Evolutionary conservation across 2,113 vertebrate genomes (phyloP).

Genomic region (Notothenia coriiceps): DNA sequence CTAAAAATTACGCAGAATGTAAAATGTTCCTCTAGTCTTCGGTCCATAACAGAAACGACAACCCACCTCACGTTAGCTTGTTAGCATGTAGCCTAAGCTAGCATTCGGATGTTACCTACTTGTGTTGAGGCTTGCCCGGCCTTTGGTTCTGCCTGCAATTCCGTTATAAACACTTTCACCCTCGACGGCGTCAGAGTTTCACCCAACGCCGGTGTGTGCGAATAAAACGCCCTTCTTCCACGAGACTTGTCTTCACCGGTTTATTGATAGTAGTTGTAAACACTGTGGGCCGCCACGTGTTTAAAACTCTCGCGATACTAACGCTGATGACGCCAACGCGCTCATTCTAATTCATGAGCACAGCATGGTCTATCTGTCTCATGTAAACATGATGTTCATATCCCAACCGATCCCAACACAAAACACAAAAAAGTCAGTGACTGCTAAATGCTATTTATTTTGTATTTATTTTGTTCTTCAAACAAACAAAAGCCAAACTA

Average conservation of each 20-base stretch:
- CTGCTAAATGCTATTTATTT: constrained; percentile 81
- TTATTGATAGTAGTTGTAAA: constrained; percentile 68
- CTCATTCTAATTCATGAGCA: not conserved
- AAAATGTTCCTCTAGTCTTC: not conserved
- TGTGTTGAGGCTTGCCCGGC: constrained; percentile 36
- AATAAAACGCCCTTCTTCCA: not conserved
- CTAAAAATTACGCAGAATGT: fast-evolving
- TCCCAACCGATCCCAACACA: no score
- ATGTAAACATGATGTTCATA: no score
- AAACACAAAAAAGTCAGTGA: constrained; percentile 12
- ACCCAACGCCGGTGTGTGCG: not conserved
- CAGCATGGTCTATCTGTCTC: not conserved
- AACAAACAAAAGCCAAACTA: constrained; percentile 86
- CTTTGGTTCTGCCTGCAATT: constrained; percentile 12
- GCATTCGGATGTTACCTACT: constrained; percentile 52
- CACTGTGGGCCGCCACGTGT: constrained; percentile 74
- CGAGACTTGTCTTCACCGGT: constrained; percentile 34
- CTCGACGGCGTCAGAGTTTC: not conserved
- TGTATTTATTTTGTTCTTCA: constrained; percentile 82
- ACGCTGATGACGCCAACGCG: fast-evolving
- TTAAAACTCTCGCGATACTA: constrained; percentile 59
- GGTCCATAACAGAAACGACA: not conserved
- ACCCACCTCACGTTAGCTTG: constrained; percentile 21
- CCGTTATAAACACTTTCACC: not conserved
- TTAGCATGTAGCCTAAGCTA: constrained; percentile 69